Base-by-base conservation (phyloP, 2,113 vertebrate species). In the Ploceus nigricollis region DNA sequence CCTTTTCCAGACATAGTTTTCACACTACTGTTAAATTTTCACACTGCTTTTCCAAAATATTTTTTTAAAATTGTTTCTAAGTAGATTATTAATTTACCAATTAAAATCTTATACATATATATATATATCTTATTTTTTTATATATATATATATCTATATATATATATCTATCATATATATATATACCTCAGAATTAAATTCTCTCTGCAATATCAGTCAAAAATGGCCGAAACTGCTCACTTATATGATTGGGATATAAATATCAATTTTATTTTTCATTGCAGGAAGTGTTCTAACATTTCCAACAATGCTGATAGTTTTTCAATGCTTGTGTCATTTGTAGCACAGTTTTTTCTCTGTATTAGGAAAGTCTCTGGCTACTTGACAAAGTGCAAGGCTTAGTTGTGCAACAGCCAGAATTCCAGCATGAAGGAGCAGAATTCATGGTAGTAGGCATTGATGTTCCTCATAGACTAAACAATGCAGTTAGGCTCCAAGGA, bases 241-340 rank as follows among this genome's bases (percentile, higher is more conserved):
- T 73, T 65, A 51, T 54, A 84, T 69, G 35, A 84, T 86, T 87
- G 51, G 7, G 51, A 66, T 83, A 56, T 40, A 84, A 79, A 90
- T 53, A 85, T 1, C 37, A 10, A 94, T 96, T 97, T 97, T 96
- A 76, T 93, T 98, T 96, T 77, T 96, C 90, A 94, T 91, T 93
- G 82, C 63, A 89, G 93, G 93, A 96, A 97, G 86, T 94, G 69
- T 93, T 85, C 87, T 96, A 95, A 86, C 35, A 90, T 97, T 96
- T 96, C 94, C 92, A 97, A 87, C 48, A 95, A 90, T 90, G 92
- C 50, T 80, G 90, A 94, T 85, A 15, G 93, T 92, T 96, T 97
- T 95, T 94, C 31, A 76, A 1, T 25, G 24, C 3, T 64, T 89
- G 3, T 42, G 27, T 35, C 6, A 23, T 64, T 71, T 76, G 33